These are phyloP conservation scores for Bombus confusus DNA, from an alignment of 1,140 invertebrate genomes.

Conservation along the genomic window DNA sequence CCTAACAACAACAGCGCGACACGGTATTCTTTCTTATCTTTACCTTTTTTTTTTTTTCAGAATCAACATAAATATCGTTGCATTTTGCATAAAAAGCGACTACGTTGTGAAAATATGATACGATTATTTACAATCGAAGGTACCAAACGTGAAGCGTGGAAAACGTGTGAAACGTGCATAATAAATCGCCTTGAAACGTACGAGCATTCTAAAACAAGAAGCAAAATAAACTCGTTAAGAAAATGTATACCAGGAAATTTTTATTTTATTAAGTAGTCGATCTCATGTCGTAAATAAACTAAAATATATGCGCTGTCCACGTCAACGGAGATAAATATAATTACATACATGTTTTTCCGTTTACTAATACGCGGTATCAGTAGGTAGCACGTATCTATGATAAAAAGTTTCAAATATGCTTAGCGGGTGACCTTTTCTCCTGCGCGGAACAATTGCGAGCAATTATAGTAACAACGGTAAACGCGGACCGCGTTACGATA, in stretches of 20 bases:
- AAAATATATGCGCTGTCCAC: not conserved
- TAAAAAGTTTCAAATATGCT: constrained; percentile 22
- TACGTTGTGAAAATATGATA: not conserved
- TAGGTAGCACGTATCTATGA: constrained; percentile 5
- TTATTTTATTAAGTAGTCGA: not conserved
- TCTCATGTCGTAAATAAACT: not conserved
- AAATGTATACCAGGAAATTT: not conserved
- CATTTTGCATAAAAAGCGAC: not conserved
- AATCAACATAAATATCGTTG: not conserved
- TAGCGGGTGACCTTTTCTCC: constrained; percentile 11
- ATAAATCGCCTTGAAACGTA: not conserved
- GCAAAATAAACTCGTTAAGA: not conserved
- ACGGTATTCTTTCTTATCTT: too few species aligned
- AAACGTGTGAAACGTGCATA: not conserved
- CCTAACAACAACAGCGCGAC: too few species aligned
- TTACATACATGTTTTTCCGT: constrained; percentile 2
- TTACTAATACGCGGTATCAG: constrained; percentile 14
- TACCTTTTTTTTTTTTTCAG: not conserved
- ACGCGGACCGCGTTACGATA: not conserved
- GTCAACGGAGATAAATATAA: constrained; percentile 8
- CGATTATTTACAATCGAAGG: not conserved
- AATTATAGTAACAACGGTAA: not conserved
- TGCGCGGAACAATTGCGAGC: not conserved
- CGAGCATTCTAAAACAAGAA: too few species aligned
- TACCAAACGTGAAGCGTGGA: not conserved